Base-by-base conservation (phyloP, 2,888 invertebrate genomes). In the Gasteruption jaculator region DNA sequence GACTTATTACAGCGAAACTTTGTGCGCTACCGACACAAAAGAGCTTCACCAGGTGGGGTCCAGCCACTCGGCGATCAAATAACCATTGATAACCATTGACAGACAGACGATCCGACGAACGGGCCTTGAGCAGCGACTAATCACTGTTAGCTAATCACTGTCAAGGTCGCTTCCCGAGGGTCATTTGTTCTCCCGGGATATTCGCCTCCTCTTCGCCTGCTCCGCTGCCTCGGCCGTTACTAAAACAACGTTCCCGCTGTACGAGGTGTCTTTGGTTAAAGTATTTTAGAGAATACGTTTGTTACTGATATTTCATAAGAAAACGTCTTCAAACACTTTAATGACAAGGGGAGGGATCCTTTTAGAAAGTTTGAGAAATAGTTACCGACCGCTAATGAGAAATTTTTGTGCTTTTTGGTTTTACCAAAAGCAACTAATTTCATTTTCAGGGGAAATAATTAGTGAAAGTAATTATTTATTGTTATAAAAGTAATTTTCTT, bases 151-250 rank as follows among this genome's bases (percentile, higher is more conserved):
- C 71, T 71, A 71, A 69, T 71, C 70, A 64, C 71, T 70, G 69
- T 70, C 71, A 70, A 70, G 70, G 66, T 70, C 68, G 58, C 67
- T 69, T 65, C 63, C 71, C 65, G 70, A 68, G 71, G 77, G 81
- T 84, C 84, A 85, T 83, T 84, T 84, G 76, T 79, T 82, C 74
- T 83, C 83, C 71, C 83, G 81, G 50, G 82, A 83, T 56, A 77
- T 75, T 65, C 84, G 80, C 66, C 83, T 76, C 61, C 83, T 75
- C 56, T 79, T 75, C 52, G 68, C 63, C 57, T 70, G 70, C 53
- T 70, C 68, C 54, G 66, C 65, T 51, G 66, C 62, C 59, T 70
- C 70, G 50, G 68, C 64, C 56, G 65, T 65, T 64, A 68, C 70
- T 71, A 69, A 66, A 71, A 71, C 65, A 70, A 67, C 63, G 64